Base-by-base conservation (phyloP, 2,113 vertebrate species). In the Catagonus wagneri region DNA sequence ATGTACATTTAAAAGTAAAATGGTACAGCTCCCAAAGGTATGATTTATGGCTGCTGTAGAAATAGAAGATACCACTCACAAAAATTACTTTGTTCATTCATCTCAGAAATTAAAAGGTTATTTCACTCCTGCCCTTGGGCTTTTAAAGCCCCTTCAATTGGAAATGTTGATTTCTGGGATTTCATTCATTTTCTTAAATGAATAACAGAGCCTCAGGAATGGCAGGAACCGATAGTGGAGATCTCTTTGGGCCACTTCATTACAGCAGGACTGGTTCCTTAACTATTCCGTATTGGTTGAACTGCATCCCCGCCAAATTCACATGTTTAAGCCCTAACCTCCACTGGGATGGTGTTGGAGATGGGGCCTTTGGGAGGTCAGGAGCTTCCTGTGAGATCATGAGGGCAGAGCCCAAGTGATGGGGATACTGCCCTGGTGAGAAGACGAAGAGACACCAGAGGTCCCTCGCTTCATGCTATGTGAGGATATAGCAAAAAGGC, bases 21-120 rank as follows among this genome's bases (percentile, higher is more conserved):
- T 96, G 74, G n/a, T 44, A 92, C 85, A 86, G 91, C 88, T 97
- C 96, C 95, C 95, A 93, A 85, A 96, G 79, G 84, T 75, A 93
- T 98, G 97, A 98, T 98, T 98, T 98, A 98, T 96, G 93, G 88
- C 92, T 96, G 75, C 83, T 96, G n/a, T 78, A 97, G 95, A 91
- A 97, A 95, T 72, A 96, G 97, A 97, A 98, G 89, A 89, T 97
- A 97, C 94, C 52, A 92, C 83, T 97, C 83, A 97, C 74, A 83
- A 92, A 97, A 96, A 81, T 97, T 96, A 95, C 88, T 96, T 98
- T 96, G 88, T 93, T 97, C 91, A 96, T 98, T 98, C 96, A 91
- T 97, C 97, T 96, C 92, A 80, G 94, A 98, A 98, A 98, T 81
- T 86, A 98, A 98, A 97, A 98, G 83, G 58, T 97, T 98, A 72